Conservation (phyloP, 1,140 invertebrate species). For the Diachasmimorpha longicaudata region DNA sequence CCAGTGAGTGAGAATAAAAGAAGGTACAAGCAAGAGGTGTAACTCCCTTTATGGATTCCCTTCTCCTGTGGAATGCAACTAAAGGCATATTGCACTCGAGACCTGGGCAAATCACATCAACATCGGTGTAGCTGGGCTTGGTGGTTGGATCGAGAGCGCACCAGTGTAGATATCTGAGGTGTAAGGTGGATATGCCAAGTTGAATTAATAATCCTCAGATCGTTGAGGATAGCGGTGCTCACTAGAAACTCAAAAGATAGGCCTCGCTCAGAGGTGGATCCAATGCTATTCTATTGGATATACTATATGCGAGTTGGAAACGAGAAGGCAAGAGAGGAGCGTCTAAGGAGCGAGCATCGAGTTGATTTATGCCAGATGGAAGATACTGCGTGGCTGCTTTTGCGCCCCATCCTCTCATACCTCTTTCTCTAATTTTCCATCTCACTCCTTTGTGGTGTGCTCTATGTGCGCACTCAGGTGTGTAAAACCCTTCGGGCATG, state of each 20-base stretch:
- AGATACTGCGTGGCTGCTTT: conserved; percentile 50
- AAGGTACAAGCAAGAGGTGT: not conserved
- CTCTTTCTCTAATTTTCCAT: not conserved
- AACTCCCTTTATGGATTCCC: not conserved
- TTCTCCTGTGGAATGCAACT: not conserved
- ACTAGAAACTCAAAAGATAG: conserved; percentile 21
- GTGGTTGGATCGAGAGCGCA: not conserved
- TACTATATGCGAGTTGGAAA: conserved; percentile 43
- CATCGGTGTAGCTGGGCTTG: not conserved
- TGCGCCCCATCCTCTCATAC: conserved; percentile 29
- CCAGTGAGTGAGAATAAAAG: not conserved
- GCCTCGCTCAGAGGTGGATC: conserved; percentile 8
- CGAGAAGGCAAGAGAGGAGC: conserved; percentile 39
- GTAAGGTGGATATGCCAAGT: conserved; percentile 31
- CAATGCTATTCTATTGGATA: conserved; percentile 4
- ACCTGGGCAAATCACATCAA: not conserved
- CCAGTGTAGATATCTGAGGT: conserved; percentile 10
- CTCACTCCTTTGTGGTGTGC: not conserved
- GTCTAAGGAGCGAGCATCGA: conserved; percentile 47
- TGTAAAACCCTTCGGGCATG: not conserved
- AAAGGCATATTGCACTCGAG: not conserved
- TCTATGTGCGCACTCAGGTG: not conserved
- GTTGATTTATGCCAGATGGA: conserved; percentile 59
- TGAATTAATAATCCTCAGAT: conserved; percentile 57
- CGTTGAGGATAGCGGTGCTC: conserved; percentile 36